Evolutionary conservation across 2,888 invertebrate genomes (phyloP).

Genomic region (Eledone cirrhosa): DNA sequence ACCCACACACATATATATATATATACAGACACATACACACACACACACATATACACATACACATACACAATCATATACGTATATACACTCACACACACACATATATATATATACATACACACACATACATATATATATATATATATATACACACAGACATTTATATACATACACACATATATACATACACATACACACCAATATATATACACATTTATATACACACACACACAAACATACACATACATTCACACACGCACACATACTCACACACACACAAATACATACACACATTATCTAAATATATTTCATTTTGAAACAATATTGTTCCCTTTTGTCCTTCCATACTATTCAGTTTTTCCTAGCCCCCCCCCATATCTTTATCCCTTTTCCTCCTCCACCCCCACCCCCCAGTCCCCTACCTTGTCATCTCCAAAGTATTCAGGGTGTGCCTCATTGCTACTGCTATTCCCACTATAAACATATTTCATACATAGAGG

Average conservation of each 20-base stretch:
- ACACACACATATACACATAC: neutral
- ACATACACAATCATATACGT: neutral
- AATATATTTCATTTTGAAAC: neutral
- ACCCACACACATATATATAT: conserved; percentile 24
- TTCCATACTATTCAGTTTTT: too few relatives aligned
- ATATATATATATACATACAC: neutral
- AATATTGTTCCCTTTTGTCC: too few relatives aligned
- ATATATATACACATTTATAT: neutral
- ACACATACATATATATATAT: neutral
- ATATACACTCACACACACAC: neutral
- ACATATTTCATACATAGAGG: too few relatives aligned
- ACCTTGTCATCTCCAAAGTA: too few relatives aligned
- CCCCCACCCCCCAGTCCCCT: too few relatives aligned
- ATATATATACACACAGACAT: neutral
- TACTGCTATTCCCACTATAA: too few relatives aligned
- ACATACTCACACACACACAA: neutral
- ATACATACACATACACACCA: neutral
- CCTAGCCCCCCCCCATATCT: too few relatives aligned
- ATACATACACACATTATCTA: neutral
- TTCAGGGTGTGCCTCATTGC: too few relatives aligned
- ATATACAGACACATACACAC: conserved; percentile 25
- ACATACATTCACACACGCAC: neutral
- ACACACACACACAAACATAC: neutral
- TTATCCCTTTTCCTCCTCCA: too few relatives aligned
- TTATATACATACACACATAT: neutral